Percentiles rank a stretch among this genome's conserved stretches.
These are phyloP conservation scores for Lithophane ornitopus DNA, from an alignment of 2,888 invertebrate genomes.

Conservation along the genomic window DNA sequence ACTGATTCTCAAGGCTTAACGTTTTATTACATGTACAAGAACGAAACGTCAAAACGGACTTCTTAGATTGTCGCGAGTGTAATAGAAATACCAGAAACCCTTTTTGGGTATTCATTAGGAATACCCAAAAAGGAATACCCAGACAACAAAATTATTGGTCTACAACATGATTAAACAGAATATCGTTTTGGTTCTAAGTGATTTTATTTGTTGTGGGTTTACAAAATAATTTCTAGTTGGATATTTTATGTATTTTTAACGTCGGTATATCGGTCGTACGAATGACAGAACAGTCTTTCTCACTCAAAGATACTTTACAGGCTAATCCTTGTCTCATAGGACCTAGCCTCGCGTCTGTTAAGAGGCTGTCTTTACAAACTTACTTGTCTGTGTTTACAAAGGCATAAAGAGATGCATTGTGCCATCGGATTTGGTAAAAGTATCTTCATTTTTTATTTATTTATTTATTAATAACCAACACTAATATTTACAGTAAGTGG, in stretches of 20 bases:
- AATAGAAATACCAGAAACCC: not conserved
- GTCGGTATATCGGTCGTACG: not conserved
- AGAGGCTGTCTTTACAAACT: not conserved
- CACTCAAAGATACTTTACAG: not conserved
- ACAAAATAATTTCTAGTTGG: not conserved
- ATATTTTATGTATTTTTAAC: not conserved
- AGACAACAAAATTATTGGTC: conserved; percentile 1
- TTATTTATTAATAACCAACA: no score
- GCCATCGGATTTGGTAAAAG: not conserved
- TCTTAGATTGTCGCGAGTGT: no score
- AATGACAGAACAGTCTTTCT: not conserved
- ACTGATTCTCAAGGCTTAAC: no score
- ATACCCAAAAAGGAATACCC: no score
- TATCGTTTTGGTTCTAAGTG: conserved; percentile 5
- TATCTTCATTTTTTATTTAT: not conserved
- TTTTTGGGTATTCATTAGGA: not conserved
- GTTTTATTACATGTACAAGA: no score
- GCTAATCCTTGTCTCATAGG: not conserved
- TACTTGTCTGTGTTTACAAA: conserved; percentile 7
- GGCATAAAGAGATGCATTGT: not conserved
- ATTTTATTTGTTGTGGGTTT: conserved; percentile 16
- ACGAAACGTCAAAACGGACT: no score
- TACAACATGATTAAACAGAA: not conserved
- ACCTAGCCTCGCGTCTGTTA: not conserved
- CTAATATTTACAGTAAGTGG: no score